phyloP scores from a whole-genome alignment of 2,113 vertebrate genomes.

The Callithrix jacchus region DNA sequence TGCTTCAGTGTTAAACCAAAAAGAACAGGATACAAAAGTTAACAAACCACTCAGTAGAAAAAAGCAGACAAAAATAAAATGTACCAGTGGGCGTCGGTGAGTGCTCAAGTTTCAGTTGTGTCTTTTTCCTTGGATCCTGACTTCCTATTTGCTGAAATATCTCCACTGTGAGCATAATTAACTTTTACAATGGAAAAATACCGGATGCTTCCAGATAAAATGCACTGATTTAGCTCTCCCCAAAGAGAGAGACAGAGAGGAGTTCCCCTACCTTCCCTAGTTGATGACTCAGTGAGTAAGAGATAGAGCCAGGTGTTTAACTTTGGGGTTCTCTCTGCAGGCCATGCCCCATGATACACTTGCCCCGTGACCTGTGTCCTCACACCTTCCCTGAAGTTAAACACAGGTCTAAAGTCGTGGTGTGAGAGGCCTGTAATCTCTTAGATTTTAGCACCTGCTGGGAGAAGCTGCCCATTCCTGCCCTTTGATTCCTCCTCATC shows the following conservation, averaged over 20 bases:
- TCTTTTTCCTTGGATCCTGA: not conserved
- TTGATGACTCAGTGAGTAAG: not conserved
- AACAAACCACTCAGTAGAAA: not conserved
- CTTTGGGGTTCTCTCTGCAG: not conserved
- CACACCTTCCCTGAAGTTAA: slow-evolving; percentile 67
- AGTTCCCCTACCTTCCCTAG: fast-evolving
- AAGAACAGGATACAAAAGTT: not conserved
- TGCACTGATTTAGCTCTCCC: not conserved
- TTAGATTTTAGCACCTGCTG: not conserved
- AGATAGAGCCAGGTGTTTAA: not conserved
- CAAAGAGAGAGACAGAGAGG: not conserved
- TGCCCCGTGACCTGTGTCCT: not conserved
- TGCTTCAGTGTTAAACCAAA: not conserved
- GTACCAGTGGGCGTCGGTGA: fast-evolving
- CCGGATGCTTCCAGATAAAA: not conserved
- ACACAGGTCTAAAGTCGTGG: not conserved
- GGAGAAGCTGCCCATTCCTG: not conserved
- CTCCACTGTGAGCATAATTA: not conserved
- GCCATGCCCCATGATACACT: not conserved
- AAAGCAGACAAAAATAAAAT: not conserved
- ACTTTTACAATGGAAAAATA: not conserved
- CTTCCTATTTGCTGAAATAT: not conserved
- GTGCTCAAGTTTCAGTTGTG: fast-evolving
- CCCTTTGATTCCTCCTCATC: fast-evolving
- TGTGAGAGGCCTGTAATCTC: not conserved